These are phyloP conservation scores for Sarotherodon lohbergeri DNA, from an alignment of 2,113 vertebrate genomes.

Conservation along the genomic window DNA sequence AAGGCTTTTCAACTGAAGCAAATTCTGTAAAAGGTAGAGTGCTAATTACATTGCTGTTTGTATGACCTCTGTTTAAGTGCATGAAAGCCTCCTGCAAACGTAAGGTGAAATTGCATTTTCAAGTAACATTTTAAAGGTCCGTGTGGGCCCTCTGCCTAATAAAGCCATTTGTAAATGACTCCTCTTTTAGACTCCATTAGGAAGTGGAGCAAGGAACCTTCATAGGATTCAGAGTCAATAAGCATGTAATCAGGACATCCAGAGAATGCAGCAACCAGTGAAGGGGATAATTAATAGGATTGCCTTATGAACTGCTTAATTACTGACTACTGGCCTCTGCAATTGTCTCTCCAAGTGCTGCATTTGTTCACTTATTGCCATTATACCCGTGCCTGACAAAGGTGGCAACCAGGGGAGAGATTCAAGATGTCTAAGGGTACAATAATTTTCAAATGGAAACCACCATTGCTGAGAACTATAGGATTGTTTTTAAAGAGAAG, in stretches of 20 bases:
- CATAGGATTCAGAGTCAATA: slow-evolving; percentile 73
- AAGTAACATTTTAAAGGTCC: slow-evolving; percentile 73
- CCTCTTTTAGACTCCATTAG: slow-evolving; percentile 76
- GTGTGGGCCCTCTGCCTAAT: slow-evolving; percentile 70
- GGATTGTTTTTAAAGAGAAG: background rate
- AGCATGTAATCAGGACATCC: slow-evolving; percentile 72
- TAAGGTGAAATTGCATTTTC: slow-evolving; percentile 74
- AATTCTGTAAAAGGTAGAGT: slow-evolving; percentile 53
- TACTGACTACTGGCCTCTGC: slow-evolving; percentile 71
- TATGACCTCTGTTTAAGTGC: slow-evolving; percentile 66
- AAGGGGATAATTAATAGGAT: slow-evolving; percentile 74
- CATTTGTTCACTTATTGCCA: slow-evolving; percentile 67
- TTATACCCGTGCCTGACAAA: slow-evolving; percentile 59
- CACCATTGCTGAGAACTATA: slow-evolving; percentile 55
- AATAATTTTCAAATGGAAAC: slow-evolving; percentile 68
- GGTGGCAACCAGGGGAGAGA: slow-evolving; percentile 32
- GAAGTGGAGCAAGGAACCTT: slow-evolving; percentile 60
- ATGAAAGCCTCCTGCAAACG: slow-evolving; percentile 69
- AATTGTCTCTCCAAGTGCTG: slow-evolving; percentile 66
- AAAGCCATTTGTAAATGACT: slow-evolving; percentile 77
- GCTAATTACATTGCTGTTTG: slow-evolving; percentile 65
- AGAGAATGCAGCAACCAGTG: slow-evolving; percentile 50
- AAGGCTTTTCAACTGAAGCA: slow-evolving; percentile 61
- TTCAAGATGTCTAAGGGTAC: slow-evolving; percentile 50
- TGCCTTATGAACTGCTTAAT: slow-evolving; percentile 78